Percentiles rank a stretch among this genome's conserved stretches.
Conservation (phyloP, 1,140 invertebrate species). For the Lamellibrachia luymesi region DNA sequence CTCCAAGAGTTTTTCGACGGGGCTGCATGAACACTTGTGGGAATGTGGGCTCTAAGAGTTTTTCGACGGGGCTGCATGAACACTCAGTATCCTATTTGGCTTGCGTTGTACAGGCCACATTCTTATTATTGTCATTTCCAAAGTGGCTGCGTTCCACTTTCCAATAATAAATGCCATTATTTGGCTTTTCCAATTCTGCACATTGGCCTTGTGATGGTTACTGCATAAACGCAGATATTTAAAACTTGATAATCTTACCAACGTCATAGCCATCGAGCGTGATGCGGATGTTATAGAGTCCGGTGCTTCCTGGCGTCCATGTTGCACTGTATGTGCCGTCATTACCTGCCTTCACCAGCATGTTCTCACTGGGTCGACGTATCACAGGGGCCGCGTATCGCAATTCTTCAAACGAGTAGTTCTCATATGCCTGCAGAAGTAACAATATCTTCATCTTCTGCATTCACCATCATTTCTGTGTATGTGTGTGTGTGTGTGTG, state of each 20-base stretch:
- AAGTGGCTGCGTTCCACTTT: no score
- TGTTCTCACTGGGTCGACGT: slow-evolving; percentile 76
- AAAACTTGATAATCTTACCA: slow-evolving; percentile 62
- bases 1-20: no score
- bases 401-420: slow-evolving; percentile 95
- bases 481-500: no score
- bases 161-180: no score
- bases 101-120: no score
- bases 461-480: no score
- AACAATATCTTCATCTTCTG: background rate
- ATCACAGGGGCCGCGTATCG: slow-evolving; percentile 76
- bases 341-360: slow-evolving; percentile 77
- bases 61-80: no score
- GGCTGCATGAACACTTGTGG: no score
- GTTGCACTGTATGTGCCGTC: slow-evolving; percentile 86
- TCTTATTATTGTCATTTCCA: no score
- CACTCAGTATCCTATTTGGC: no score
- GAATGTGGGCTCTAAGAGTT: no score
- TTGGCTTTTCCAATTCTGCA: no score
- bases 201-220: background rate
- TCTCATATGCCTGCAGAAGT: slow-evolving; percentile 73
- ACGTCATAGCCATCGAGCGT: slow-evolving; percentile 85
- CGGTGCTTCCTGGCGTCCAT: slow-evolving; percentile 89
- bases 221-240: slow-evolving; percentile 16
- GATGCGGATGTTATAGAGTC: slow-evolving; percentile 83